Evolutionary conservation across 2,113 vertebrate species (phyloP), one percentile per base, ranked within the genome.

Genomic region (Galemys pyrenaicus): DNA sequence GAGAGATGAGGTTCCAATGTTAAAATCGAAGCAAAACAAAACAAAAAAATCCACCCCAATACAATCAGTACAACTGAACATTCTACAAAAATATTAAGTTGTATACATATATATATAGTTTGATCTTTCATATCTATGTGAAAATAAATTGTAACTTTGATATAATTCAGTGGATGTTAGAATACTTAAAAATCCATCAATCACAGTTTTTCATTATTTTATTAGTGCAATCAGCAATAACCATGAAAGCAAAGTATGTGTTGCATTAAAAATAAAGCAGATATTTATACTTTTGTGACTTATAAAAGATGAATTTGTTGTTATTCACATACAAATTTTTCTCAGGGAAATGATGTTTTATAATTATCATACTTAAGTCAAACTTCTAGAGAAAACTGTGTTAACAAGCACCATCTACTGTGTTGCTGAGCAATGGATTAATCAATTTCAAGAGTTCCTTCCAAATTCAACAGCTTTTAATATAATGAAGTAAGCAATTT

Each of bases 131-230:
- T 62, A 77, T 9, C 56, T 71, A 67, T 8, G 3, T 73, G 37
- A 94, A 95, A 92, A 35, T 46, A 73, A 89, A 12, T 54, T 85
- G 89, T 77, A 77, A 54, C 26, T 68, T 67, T 74, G 24, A 78
- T 87, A 39, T 24, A 68, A 94, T 87, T 85, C 56, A 88, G 9
- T 87, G 19, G 35, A 44, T 65, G 2, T 37, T 41, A 86, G 32
- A 96, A 94, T 37, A 80, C 39, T 86, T 73, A 89, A 56, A 82
- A 86, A 71, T 62, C 11, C 5, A 94, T n/a, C 65, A 92, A 87
- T 90, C 68, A 35, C 2, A 83, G 12, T 0, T 19, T 37, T 89
- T 26, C 17, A 89, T 62, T 64, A 92, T 67, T 64, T 94, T 94
- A 80, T 32, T 79, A 11, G 17, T 60, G 2, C 9, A 56, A 80